A percentile compares a stretch with the other conserved stretches of the same genome.
Evolutionary conservation across 1,140 invertebrate species (phyloP).

Genomic region (Drosophila rufa): DNA sequence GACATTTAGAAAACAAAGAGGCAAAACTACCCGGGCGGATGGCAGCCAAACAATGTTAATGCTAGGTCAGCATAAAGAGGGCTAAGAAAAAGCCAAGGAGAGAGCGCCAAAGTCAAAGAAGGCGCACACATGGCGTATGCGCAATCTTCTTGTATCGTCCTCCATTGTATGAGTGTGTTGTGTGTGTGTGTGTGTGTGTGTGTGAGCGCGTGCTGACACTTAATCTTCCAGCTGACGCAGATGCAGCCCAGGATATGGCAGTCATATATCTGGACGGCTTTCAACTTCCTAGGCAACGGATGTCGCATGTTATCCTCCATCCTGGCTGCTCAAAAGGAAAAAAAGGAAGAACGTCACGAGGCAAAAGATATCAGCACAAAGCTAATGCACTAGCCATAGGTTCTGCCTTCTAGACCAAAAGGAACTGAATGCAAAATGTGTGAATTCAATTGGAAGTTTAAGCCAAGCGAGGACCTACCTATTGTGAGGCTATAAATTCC

Average conservation of each 20-base stretch:
- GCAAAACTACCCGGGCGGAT: slow-evolving; percentile 25
- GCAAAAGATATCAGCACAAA: slow-evolving; percentile 7
- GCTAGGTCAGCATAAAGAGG: slow-evolving; percentile 60
- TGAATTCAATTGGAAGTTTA: slow-evolving; percentile 24
- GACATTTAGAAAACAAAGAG: slow-evolving; percentile 74
- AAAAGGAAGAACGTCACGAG: background rate
- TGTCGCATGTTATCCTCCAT: slow-evolving; percentile 43
- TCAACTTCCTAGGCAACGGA: slow-evolving; percentile 49
- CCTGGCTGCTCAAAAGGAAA: slow-evolving; percentile 12
- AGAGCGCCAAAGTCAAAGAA: slow-evolving; percentile 42
- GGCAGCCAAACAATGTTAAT: slow-evolving; percentile 60
- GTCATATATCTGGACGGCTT: slow-evolving; percentile 64
- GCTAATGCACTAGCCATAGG: slow-evolving; percentile 19
- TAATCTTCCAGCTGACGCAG: slow-evolving; percentile 77
- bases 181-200: slow-evolving; percentile 10
- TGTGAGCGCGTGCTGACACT: slow-evolving; percentile 66
- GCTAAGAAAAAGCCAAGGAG: background rate
- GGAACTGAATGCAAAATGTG: slow-evolving; percentile 23
- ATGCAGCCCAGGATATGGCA: slow-evolving; percentile 75
- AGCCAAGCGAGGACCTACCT: slow-evolving; percentile 5
- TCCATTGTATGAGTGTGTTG: background rate
- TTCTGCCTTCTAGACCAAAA: slow-evolving; percentile 2
- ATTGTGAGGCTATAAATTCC: slow-evolving; percentile 2
- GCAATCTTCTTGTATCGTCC: slow-evolving; percentile 64
- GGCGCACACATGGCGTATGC: slow-evolving; percentile 69